Base-by-base conservation (phyloP, 2,113 vertebrate species). In the Syngnathus floridae region DNA sequence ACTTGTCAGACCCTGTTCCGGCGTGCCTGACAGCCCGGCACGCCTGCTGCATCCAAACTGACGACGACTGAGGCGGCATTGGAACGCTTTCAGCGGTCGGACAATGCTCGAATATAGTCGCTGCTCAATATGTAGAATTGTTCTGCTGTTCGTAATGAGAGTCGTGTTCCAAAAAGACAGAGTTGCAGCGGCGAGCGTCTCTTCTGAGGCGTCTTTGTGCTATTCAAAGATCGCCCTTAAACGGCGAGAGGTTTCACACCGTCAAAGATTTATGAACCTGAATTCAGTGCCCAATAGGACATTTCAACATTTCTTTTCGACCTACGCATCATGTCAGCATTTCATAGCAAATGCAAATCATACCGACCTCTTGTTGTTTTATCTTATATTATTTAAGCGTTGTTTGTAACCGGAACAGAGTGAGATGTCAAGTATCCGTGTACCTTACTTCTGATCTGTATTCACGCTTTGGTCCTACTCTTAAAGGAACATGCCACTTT, bases 401-500 rank as follows among this genome's bases (percentile, higher is more conserved):
- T 8, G 4, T 37, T 37, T 7, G 37, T 9, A 66, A 63, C 49
- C 22, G 7, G 0, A 16, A 11, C 21, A 0, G 14, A 77, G 86
- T 83, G 79, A 70, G 41, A 48, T 0, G 1, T 78, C 80, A 2
- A 8, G 4, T 62, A 22, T 0, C 0, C 0, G 31, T 66, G 1
- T 8, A 17, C 56, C 3, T 0, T 77, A 31, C 26, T 77, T 86
- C 37, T 51, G 57, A 0, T 13, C 0, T 62, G 71, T 38, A 62
- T 66, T 72, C 56, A 64, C 21, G 1, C 36, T 43, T 49, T 75
- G 76, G 66, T 61, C 87, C 88, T 83, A 87, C 84, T 86, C 86
- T 88, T 90, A 90, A 90, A 89, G 89, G 46, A 62, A 82, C 37
- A 62, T 7, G 13, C 5, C 48, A 49, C 14, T 3, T 4, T 13